Evolutionary conservation across 2,797 vertebrate genomes (phyloP), one percentile per base, ranked within the genome.

Genomic region (Mus minutoides): DNA sequence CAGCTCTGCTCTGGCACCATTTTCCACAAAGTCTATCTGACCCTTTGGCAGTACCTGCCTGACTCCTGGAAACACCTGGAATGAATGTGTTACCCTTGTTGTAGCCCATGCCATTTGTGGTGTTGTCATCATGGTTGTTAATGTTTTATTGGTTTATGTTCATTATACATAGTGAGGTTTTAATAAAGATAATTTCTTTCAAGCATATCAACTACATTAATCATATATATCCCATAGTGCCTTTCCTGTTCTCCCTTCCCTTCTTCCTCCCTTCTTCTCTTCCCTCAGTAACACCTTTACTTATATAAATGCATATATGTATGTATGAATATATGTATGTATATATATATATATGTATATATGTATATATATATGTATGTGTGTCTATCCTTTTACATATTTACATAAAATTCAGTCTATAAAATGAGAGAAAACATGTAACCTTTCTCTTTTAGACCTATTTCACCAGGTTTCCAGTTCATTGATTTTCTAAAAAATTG

Each of bases 181-280:
- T 10, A 71, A n/a, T 77, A 77, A 49, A 5, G 40, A 58, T 2
- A 62, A 14, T 12, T 58, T 73, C 14, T 77, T 77, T 62, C 40
- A 62, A 46, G 13, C 6, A 22, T 26, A 46, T 60, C 3, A 46
- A 46, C 26, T 76, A 34, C 87, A 46, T 43, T 22, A 6, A 88
- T 40, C 3, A n/a, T 49, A 49, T 17, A 60, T 5, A 34, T 13
- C 13, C 11, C 26, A 21, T 24, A 12, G 22, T 10, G 1, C 1
- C 12, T 26, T 52, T 14, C 8, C 11, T 6, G 21, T 7, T 1
- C 1, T 19, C 7, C 24, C 16, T 16, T 8, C n/a, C 46, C 34
- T 58, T 11, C 2, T 58, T 1, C 11, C 31, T n/a, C 9, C 2
- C 16, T 34, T 2, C 8, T 14, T 26, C 26, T 6, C 29, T 19